Base-by-base conservation (phyloP, 2,113 vertebrate species). In the Bolborhynchus lineola region DNA sequence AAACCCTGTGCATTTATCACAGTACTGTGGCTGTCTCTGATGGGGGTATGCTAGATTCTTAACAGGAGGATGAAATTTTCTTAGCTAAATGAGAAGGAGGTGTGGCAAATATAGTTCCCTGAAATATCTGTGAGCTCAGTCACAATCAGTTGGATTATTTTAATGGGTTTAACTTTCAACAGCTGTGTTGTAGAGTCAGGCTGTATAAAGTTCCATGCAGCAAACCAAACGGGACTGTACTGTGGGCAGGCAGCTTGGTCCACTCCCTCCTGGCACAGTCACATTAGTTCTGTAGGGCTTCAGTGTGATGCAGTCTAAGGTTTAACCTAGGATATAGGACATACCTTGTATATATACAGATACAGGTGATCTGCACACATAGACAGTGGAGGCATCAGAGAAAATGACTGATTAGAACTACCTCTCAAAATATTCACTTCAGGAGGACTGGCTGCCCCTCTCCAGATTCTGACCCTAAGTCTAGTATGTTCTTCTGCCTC, bases 341-440 rank as follows among this genome's bases (percentile, higher is more conserved):
- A 9, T 14, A 33, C 15, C 35, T 85, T 2, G 0, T 28, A 7
- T 1, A 33, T 60, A 7, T 16, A 37, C 7, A 52, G 59, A 13
- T 20, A 18, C 1, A 52, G 33, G 37, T 59, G 53, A n/a, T n/a
- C 24, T 52, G 39, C 19, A 4, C 3, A 2, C 26, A 12, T 13
- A 65, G 65, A 14, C 28, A 74, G 64, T 50, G 75, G 49, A 88
- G 64, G 11, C 64, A 31, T 7, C 3, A 69, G 71, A 18, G 20
- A 64, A 29, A 9, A 33, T 39, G 18, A 9, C 44, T 25, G 13
- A 16, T 80, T 37, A 69, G 67, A 55, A 13, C 16, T n/a, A 50
- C 11, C 16, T 37, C 59, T 79, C n/a, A 5, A 6, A 4, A 9
- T 26, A 59, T 49, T 82, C 2, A 1, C 39, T 72, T 83, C 41